A percentile compares a stretch with the other conserved stretches of the same genome.
Conservation (phyloP, 2,888 invertebrate species). For the Sarcophaga carnaria region DNA sequence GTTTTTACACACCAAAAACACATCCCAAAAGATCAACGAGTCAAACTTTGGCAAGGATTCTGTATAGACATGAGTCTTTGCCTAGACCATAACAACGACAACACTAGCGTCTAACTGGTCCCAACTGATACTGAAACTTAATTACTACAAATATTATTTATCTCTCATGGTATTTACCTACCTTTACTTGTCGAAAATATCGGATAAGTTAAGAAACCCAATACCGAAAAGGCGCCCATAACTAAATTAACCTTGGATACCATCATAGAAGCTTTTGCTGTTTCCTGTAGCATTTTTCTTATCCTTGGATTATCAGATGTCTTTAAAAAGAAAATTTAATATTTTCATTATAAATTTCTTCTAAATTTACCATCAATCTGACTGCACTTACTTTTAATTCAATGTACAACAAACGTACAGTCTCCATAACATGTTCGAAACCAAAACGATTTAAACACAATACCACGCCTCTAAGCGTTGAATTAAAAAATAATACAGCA, state of each 20-base stretch:
- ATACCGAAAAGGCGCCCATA: constrained; percentile 74
- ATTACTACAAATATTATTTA: neutral
- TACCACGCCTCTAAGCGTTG: constrained; percentile 72
- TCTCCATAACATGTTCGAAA: constrained; percentile 74
- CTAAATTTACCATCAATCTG: neutral
- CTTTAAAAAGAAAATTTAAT: constrained; percentile 46
- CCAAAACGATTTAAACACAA: constrained; percentile 72
- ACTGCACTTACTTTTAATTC: constrained; percentile 72
- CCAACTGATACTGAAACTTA: neutral
- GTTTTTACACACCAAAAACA: too few species aligned
- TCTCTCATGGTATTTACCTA: constrained; percentile 33
- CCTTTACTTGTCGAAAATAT: constrained; percentile 74
- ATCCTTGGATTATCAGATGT: constrained; percentile 69
- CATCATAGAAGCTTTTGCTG: constrained; percentile 71
- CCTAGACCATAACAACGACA: too few species aligned
- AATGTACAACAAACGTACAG: constrained; percentile 71
- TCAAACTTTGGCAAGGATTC: too few species aligned
- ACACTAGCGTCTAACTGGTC: too few species aligned
- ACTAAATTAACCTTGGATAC: constrained; percentile 75
- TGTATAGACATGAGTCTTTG: too few species aligned
- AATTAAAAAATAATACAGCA: constrained; percentile 75
- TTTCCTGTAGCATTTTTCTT: constrained; percentile 69
- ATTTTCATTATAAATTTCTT: neutral
- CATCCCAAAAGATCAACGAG: too few species aligned
- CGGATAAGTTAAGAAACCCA: constrained; percentile 75